Conservation (phyloP, 2,797 vertebrate genomes). For the Myotis planiceps region DNA sequence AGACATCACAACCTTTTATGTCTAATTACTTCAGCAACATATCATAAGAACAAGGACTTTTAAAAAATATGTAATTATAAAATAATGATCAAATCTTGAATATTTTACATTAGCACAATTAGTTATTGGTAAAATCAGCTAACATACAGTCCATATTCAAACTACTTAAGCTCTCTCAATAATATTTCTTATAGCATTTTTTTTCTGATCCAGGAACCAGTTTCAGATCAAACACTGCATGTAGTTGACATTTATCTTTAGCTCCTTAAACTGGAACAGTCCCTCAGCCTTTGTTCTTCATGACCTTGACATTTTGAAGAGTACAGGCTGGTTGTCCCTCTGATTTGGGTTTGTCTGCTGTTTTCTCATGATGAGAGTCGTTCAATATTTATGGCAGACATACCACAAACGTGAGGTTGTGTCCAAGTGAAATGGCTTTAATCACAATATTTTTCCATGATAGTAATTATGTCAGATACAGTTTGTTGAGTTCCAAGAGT, state of each 20-base stretch:
- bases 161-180: background rate
- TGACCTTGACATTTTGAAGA: constrained; percentile 21
- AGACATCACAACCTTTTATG: background rate
- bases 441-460: constrained; percentile 3
- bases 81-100: background rate
- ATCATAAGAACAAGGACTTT: background rate
- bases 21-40: background rate
- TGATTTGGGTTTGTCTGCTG: background rate
- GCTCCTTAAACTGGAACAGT: background rate
- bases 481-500: background rate
- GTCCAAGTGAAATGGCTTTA: constrained; percentile 27
- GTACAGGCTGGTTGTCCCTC: background rate
- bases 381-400: background rate
- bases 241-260: background rate
- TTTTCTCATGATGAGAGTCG: background rate
- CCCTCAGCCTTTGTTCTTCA: background rate
- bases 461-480: background rate
- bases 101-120: background rate
- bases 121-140: background rate
- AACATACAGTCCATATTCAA: background rate
- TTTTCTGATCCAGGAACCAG: background rate
- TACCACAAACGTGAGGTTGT: background rate
- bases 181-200: background rate
- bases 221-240: background rate
- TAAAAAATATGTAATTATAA: background rate